phyloP scores from a whole-genome alignment of 2,797 vertebrate species.

The Perdix hodgsoniae region DNA sequence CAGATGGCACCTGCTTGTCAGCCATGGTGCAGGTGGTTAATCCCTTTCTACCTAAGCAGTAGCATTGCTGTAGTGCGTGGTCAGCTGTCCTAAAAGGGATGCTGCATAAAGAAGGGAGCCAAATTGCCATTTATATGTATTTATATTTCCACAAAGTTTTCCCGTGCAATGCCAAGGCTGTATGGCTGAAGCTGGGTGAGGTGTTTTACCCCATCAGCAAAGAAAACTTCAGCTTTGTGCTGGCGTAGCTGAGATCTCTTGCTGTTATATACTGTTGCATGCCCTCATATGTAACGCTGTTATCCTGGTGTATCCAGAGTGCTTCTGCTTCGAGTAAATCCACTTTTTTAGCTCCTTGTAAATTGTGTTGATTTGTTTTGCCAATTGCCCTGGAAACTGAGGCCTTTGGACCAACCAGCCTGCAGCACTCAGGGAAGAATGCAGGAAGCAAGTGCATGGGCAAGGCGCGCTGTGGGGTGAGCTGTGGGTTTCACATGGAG shows the following conservation, averaged over 20 bases:
- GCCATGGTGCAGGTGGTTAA: background rate
- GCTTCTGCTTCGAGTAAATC: background rate
- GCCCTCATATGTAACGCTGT: background rate
- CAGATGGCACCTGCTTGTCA: background rate
- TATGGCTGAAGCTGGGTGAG: background rate
- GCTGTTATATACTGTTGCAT: background rate
- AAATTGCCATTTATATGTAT: background rate
- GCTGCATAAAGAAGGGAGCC: background rate
- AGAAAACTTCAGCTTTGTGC: background rate
- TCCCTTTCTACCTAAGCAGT: background rate
- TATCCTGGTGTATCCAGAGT: background rate
- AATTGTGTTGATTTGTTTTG: conserved; percentile 26
- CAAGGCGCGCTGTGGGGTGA: background rate
- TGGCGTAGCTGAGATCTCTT: background rate
- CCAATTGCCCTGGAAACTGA: conserved; percentile 17
- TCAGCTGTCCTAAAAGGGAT: background rate
- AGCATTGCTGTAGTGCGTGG: background rate
- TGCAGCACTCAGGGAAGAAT: background rate
- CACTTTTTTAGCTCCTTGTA: background rate
- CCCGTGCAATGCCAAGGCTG: background rate
- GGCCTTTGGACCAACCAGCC: background rate
- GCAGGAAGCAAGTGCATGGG: background rate
- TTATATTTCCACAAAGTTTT: background rate
- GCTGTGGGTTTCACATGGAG: fast-evolving
- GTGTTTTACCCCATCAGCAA: background rate